Percentiles rank a stretch among this genome's conserved stretches.
phyloP scores from a whole-genome alignment of 2,113 vertebrate genomes.

The Albula goreensis region DNA sequence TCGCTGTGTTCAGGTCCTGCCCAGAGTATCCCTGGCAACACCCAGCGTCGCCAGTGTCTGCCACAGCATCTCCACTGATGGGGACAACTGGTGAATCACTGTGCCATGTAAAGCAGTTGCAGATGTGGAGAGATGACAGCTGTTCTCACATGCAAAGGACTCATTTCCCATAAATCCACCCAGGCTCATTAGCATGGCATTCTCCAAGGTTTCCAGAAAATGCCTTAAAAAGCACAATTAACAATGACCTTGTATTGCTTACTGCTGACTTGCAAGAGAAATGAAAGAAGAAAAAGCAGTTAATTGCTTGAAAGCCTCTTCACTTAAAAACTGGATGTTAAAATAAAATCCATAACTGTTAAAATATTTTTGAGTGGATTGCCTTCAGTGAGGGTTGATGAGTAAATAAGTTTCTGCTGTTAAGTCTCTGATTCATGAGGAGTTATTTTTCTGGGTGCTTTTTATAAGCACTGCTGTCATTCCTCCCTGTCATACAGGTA shows the following conservation, averaged over 20 bases:
- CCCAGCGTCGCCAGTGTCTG: background rate
- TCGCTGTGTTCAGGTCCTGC: background rate
- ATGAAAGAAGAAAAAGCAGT: background rate
- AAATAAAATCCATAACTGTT: background rate
- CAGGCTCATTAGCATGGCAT: background rate
- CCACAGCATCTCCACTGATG: background rate
- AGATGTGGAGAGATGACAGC: constrained; percentile 7
- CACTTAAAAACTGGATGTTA: background rate
- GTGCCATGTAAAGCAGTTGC: background rate
- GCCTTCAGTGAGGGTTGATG: background rate
- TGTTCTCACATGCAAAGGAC: background rate
- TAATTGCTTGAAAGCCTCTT: background rate
- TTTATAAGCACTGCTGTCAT: background rate
- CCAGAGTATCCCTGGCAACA: background rate
- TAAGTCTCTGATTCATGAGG: background rate
- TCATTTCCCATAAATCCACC: constrained; percentile 6
- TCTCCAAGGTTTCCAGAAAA: constrained; percentile 41
- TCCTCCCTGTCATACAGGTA: background rate
- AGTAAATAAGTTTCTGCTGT: background rate
- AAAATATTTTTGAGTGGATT: background rate
- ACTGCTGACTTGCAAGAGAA: background rate
- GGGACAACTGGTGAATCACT: constrained; percentile 17
- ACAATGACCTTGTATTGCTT: constrained; percentile 15
- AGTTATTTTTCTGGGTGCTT: background rate
- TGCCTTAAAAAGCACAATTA: background rate